Evolutionary conservation across 2,797 vertebrate genomes (phyloP).

Genomic region (Bovichtus diacanthus): DNA sequence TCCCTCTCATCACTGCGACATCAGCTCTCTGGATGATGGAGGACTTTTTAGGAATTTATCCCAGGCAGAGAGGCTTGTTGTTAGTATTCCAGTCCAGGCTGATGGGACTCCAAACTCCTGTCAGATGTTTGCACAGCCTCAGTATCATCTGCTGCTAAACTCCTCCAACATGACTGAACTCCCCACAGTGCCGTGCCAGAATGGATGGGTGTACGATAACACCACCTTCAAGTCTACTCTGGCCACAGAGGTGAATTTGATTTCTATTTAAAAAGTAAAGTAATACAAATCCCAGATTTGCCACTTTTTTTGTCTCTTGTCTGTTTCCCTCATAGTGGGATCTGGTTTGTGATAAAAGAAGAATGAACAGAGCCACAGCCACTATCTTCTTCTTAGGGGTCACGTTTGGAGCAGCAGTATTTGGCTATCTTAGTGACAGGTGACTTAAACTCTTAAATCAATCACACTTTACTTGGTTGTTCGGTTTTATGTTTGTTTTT

Average conservation of each 20-base stretch:
- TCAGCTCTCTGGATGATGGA: constrained; percentile 74
- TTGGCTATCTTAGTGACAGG: constrained; percentile 82
- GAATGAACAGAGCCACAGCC: constrained; percentile 70
- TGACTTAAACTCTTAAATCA: too few species aligned
- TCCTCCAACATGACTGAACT: constrained; percentile 51
- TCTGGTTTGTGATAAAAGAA: constrained; percentile 80
- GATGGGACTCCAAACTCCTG: constrained; percentile 89
- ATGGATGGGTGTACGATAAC: constrained; percentile 91
- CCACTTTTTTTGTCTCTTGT: background rate
- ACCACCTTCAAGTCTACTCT: constrained; percentile 90
- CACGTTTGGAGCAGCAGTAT: constrained; percentile 77
- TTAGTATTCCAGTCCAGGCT: constrained; percentile 83
- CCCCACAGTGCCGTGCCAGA: constrained; percentile 78
- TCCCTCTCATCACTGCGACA: constrained; percentile 87
- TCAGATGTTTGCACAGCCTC: constrained; percentile 85
- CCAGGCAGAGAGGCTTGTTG: constrained; percentile 75
- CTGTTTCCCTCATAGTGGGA: constrained; percentile 74
- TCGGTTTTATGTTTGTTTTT: too few species aligned
- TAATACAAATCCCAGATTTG: background rate
- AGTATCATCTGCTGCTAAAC: constrained; percentile 78
- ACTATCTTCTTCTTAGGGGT: constrained; percentile 82
- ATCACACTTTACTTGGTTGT: too few species aligned
- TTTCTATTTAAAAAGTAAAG: background rate
- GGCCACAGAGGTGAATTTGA: constrained; percentile 87
- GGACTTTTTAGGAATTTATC: constrained; percentile 84